phyloP scores from a whole-genome alignment of 2,113 vertebrate genomes.

The Gambusia affinis region DNA sequence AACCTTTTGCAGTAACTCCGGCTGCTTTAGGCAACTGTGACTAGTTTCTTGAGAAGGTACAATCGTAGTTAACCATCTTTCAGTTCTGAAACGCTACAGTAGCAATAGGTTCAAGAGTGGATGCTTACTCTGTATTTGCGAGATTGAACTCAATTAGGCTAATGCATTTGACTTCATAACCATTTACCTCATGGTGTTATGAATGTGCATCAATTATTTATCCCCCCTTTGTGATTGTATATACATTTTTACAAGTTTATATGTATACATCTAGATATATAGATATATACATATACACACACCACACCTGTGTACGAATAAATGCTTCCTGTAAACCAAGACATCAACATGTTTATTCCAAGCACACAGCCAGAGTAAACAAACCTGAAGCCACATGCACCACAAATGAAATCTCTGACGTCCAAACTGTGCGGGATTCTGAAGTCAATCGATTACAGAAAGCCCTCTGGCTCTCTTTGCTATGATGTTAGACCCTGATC shows the following conservation, averaged over 20 bases:
- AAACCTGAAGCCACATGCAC: slow-evolving; percentile 13
- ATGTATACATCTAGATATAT: too few relatives aligned
- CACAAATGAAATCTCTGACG: slow-evolving; percentile 47
- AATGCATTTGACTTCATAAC: slow-evolving; percentile 10
- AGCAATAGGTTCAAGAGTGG: slow-evolving; percentile 36
- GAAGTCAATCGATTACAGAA: slow-evolving; percentile 55
- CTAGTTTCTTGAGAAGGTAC: too few relatives aligned
- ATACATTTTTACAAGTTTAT: too few relatives aligned
- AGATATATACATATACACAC: too few relatives aligned
- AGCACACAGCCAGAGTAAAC: slow-evolving; percentile 12
- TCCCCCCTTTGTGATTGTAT: too few relatives aligned
- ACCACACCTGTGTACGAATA: too few relatives aligned
- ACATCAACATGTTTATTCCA: background rate
- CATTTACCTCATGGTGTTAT: background rate
- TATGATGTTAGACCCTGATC: slow-evolving; percentile 39
- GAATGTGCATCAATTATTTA: too few relatives aligned
- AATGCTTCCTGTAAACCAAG: background rate
- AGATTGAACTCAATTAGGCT: background rate
- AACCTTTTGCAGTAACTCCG: background rate
- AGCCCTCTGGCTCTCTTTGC: slow-evolving; percentile 40
- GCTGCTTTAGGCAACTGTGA: too few relatives aligned
- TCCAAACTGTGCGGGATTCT: slow-evolving; percentile 43
- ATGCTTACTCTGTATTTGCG: slow-evolving; percentile 37
- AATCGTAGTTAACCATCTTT: too few relatives aligned
- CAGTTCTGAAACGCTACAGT: slow-evolving; percentile 9